A percentile compares a stretch with the other conserved stretches of the same genome.
Evolutionary conservation across 2,888 invertebrate genomes (phyloP).

Genomic region (Callimorpha dominula): DNA sequence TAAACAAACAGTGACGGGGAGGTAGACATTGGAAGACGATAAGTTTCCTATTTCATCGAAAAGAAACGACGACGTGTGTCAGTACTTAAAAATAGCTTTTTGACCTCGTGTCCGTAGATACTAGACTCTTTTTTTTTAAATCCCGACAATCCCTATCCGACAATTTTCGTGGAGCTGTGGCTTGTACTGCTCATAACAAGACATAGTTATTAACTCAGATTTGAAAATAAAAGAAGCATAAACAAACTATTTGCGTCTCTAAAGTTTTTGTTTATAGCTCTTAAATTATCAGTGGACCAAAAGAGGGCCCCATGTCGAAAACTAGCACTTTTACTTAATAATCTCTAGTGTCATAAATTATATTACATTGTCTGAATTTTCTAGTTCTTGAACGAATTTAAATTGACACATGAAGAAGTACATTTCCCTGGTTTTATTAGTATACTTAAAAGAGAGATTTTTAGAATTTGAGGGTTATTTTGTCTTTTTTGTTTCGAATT

Average conservation of each 20-base stretch:
- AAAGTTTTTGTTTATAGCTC: not conserved
- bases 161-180: too few relatives aligned
- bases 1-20: slow-evolving; percentile 19
- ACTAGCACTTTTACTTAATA: not conserved
- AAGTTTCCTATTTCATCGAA: slow-evolving; percentile 17
- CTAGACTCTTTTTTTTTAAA: too few relatives aligned
- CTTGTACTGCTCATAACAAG: too few relatives aligned
- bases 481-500: not conserved
- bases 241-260: too few relatives aligned
- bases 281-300: not conserved
- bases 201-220: too few relatives aligned
- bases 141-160: too few relatives aligned
- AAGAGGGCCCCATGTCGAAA: not conserved
- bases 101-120: too few relatives aligned
- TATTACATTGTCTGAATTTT: not conserved
- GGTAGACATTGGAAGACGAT: slow-evolving; percentile 42
- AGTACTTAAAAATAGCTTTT: too few relatives aligned
- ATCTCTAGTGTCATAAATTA: not conserved
- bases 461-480: not conserved
- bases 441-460: not conserved
- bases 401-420: not conserved
- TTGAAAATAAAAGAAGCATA: too few relatives aligned
- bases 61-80: not conserved
- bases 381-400: not conserved
- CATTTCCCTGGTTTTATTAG: not conserved